Percentiles rank a stretch among this genome's conserved stretches.
Evolutionary conservation across 2,888 invertebrate genomes (phyloP).

Genomic region (Acanthopleura granulata): DNA sequence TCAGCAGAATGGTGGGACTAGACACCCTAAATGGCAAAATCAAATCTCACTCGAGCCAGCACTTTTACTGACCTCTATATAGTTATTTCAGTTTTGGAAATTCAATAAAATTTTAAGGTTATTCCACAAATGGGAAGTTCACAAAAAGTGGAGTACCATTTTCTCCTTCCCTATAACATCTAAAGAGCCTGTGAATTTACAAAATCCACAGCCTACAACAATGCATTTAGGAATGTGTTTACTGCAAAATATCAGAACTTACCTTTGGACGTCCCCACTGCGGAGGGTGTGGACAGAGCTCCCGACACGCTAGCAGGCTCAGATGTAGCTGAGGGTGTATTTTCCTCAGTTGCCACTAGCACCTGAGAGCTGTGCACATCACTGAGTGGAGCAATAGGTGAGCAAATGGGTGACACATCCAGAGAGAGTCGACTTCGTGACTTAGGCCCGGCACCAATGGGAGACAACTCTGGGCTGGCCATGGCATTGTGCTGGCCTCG

Average conservation of each 20-base stretch:
- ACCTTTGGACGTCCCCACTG: conserved; percentile 13
- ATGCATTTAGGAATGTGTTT: no score
- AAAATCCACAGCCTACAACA: no score
- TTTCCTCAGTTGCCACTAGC: neutral
- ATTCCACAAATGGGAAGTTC: no score
- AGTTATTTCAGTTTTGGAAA: no score
- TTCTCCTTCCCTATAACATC: no score
- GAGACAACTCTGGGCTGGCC: conserved; percentile 31
- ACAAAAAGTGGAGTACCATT: no score
- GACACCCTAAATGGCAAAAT: no score
- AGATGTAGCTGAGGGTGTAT: neutral
- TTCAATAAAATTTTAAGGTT: no score
- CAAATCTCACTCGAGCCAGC: no score
- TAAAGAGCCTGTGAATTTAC: no score
- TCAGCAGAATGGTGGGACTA: no score
- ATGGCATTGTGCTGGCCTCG: conserved; percentile 18
- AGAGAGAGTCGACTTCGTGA: neutral
- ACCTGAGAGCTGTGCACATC: neutral
- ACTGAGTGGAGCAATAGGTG: neutral
- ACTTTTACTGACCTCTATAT: no score
- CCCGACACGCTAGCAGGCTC: neutral
- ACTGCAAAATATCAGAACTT: neutral
- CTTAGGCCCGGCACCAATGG: conserved; percentile 18
- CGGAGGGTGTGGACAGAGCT: conserved; percentile 11
- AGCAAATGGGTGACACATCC: conserved; percentile 27